A percentile compares a stretch with the other conserved stretches of the same genome.
Evolutionary conservation across 2,888 invertebrate species (phyloP).

Genomic region (Isotomurus palustris): DNA sequence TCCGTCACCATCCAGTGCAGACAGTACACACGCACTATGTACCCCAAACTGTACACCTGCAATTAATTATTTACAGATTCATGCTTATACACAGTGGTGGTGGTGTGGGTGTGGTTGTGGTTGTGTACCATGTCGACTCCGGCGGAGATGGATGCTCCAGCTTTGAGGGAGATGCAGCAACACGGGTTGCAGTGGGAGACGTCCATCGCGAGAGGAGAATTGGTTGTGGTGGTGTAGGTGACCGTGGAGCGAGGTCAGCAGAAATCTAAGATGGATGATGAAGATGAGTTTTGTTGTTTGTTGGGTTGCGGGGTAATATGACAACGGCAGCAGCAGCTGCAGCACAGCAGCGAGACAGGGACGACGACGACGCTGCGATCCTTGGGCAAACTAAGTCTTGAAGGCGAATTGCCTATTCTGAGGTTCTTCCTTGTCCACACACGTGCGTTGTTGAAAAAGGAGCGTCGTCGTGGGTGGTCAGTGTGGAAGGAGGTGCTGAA

Average conservation of each 20-base stretch:
- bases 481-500: no score
- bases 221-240: neutral
- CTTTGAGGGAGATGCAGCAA: conserved; percentile 11
- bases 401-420: no score
- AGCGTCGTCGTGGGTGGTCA: no score
- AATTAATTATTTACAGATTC: neutral
- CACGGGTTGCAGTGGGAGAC: conserved; percentile 14
- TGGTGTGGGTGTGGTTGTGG: neutral
- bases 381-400: no score
- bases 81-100: neutral
- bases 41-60: conserved; percentile 11
- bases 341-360: no score
- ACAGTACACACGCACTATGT: conserved; percentile 11
- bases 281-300: no score
- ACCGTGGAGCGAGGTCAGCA: neutral
- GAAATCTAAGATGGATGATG: no score
- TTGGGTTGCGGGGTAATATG: no score
- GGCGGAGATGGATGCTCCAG: neutral
- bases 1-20: neutral
- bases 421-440: no score
- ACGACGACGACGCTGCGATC: no score
- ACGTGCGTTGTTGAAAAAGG: no score
- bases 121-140: conserved; percentile 7
- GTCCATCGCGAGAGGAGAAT: neutral
- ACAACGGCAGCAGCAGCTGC: no score